Evolutionary conservation across 2,888 invertebrate genomes (phyloP).

Genomic region (Dasysyrphus tricinctus): DNA sequence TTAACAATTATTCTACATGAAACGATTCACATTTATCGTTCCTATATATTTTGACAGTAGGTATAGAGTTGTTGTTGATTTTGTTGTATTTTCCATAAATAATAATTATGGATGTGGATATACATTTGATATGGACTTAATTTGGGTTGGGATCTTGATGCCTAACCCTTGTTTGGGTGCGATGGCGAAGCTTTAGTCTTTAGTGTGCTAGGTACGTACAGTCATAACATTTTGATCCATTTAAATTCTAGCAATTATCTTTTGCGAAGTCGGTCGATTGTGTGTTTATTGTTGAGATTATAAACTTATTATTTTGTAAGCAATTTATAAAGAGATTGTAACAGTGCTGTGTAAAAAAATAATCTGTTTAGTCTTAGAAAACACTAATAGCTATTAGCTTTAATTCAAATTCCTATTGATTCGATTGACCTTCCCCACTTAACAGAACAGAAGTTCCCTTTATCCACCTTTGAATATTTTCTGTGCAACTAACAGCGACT

Average conservation of each 20-base stretch:
- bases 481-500: too few species aligned
- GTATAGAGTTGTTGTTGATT: slow-evolving; percentile 12
- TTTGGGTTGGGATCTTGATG: slow-evolving; percentile 50
- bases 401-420: too few species aligned
- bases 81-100: background rate
- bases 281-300: background rate
- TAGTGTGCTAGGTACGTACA: slow-evolving; percentile 12
- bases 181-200: slow-evolving; percentile 21
- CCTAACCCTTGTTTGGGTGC: slow-evolving; percentile 64
- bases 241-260: slow-evolving; percentile 55
- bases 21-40: slow-evolving; percentile 61
- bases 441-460: too few species aligned
- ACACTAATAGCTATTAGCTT: too few species aligned
- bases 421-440: too few species aligned
- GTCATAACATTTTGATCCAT: slow-evolving; percentile 64
- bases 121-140: slow-evolving; percentile 34
- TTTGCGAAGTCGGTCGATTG: background rate
- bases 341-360: background rate
- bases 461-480: too few species aligned
- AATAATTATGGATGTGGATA: slow-evolving; percentile 39
- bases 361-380: too few species aligned
- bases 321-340: background rate
- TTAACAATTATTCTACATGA: slow-evolving; percentile 36
- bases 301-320: background rate
- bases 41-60: slow-evolving; percentile 11